phyloP scores from a whole-genome alignment of 2,888 invertebrate species.

The Nephrotoma guestfalica region DNA sequence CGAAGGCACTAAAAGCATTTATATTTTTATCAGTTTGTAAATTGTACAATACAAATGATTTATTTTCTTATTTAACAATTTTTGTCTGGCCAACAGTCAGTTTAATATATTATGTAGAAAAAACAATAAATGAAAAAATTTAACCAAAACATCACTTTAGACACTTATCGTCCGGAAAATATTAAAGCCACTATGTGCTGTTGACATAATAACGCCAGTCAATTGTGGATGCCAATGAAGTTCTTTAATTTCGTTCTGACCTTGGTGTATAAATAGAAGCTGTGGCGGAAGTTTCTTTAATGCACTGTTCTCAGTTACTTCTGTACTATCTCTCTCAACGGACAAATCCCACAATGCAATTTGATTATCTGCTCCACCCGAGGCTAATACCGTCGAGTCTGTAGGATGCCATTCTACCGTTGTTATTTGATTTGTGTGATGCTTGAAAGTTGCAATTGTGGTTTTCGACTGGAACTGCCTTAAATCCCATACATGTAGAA shows the following conservation, averaged over 20 bases:
- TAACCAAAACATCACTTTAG: constrained; percentile 27
- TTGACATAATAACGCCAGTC: constrained; percentile 84
- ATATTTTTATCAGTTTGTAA: background rate
- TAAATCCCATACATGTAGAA: constrained; percentile 90
- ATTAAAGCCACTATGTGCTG: constrained; percentile 91
- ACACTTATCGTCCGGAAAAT: constrained; percentile 96
- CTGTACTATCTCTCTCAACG: constrained; percentile 66
- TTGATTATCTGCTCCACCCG: constrained; percentile 88
- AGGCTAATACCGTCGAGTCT: constrained; percentile 87
- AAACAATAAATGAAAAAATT: background rate
- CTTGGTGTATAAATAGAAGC: constrained; percentile 93
- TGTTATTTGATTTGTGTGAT: constrained; percentile 85
- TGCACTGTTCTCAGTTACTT: constrained; percentile 50
- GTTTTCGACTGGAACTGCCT: constrained; percentile 63
- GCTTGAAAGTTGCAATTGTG: constrained; percentile 87
- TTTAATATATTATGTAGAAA: background rate
- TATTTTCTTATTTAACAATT: background rate
- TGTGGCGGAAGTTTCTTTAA: constrained; percentile 79
- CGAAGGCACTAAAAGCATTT: background rate
- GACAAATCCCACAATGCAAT: constrained; percentile 94
- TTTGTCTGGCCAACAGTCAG: background rate
- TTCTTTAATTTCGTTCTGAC: constrained; percentile 95
- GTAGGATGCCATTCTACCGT: constrained; percentile 95
- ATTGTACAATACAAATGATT: background rate
- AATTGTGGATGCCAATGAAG: constrained; percentile 96